Base-by-base conservation (phyloP, 2,888 invertebrate genomes). In the Reticulitermes lucifugus region DNA sequence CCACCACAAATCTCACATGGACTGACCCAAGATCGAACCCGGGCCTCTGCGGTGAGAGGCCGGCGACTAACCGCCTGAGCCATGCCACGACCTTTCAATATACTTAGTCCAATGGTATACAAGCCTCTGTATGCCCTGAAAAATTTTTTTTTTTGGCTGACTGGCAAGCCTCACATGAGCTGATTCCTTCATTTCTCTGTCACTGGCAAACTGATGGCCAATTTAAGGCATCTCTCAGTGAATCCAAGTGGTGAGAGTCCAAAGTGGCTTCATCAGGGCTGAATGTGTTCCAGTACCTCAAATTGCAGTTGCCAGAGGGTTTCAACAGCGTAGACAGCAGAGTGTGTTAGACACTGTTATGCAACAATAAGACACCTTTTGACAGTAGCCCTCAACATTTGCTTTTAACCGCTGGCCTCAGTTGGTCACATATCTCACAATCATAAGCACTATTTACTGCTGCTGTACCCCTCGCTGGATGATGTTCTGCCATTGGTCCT, bases 331-430 rank as follows among this genome's bases (percentile, higher is more conserved):
- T 2, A 18, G 59, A 14, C 22, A 22, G 59, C 59, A 59, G 22
- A 0, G 14, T 2, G 59, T 59, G 59, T 7, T 5, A 14, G 59
- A 22, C 59, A 59, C 59, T 59, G 59, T 59, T 18, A 14, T 59
- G 59, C 59, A 59, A 59, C 25, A 25, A 25, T 25, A 25, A 25
- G 25, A 25, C 25, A 25, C 25, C 25, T 25, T 25, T 25, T 0
- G 59, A 71, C 71, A 71, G n/a, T 71, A 71, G 71, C 3, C 35
- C n/a, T 71, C 71, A 25, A 14, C 71, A 25, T 71, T 71, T 71
- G 71, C n/a, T 79, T 75, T 41, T 2, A 46, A n/a, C 41, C 65
- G 55, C 71, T 25, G 71, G 71, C 71, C 25, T 71, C 25, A 71
- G 71, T 25, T 25, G 5, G 35, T 71, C n/a, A n/a, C 25, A 5